Evolutionary conservation across 2,113 vertebrate genomes (phyloP), one percentile per base, ranked within the genome.

Genomic region (Pseudolaguvia tuberculata): DNA sequence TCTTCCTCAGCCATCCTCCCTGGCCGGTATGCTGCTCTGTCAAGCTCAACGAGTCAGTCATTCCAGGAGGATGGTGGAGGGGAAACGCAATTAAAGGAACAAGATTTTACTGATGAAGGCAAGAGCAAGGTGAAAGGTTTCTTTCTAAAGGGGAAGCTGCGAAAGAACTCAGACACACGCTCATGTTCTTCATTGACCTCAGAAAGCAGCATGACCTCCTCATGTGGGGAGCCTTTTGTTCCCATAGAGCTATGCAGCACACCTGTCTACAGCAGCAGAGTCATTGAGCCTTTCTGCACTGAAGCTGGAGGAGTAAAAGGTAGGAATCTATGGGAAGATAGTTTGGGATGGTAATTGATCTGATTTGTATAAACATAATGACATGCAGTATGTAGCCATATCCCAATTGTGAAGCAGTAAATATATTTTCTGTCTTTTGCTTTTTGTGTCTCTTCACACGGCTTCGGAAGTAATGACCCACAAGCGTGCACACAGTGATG

Each of bases 1-100:
- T 98, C 97, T 0, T 94, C 96, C 75, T 99, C 97, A 0, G 97
- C 97, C 81, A 96, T 99, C 50, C 89, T 99, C 47, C 94, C 96
- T 0, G 94, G 96, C 15, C 90, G 90, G 68, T 91, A 84, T 5
- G 90, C 88, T 0, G 88, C 88, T 35, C 81, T 92, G 58, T 89
- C 90, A 0, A 84, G 86, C 2, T 79, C 84, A 12, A 4, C 75
- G 35, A 85, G 86, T 53, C 87, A 86, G 61, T 79, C 87, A 0
- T 87, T 86, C 20, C 84, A 89, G 5, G 81, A 90, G 56, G 90
- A 83, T 0, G 84, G 83, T 3, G 85, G 88, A 0, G 85, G 86
- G 3, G 88, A 86, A 0, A 91, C 91, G 0, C 76, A 84, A 1
- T 85, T 83, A 0, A 91, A 89, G 0, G 68, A 71, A 0, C 39